Conservation (phyloP, 2,113 vertebrate species). For the Chitala chitala region DNA sequence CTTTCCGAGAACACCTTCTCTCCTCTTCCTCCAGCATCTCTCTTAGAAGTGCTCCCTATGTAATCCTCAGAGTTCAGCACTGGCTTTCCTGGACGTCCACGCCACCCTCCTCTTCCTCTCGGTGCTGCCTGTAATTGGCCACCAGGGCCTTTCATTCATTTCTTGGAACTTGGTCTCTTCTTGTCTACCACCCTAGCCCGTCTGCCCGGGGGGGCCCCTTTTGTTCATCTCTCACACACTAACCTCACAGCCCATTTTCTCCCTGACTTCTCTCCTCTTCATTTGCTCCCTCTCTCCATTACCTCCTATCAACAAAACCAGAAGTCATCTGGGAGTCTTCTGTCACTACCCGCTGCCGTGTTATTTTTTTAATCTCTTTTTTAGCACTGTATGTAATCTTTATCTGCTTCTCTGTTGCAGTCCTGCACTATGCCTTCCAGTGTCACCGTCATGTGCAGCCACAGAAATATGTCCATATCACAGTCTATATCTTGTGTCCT, state of each 20-base stretch:
- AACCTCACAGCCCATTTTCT: background rate
- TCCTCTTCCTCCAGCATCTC: background rate
- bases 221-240: background rate
- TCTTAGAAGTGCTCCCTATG: no score
- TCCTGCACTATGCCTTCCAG: background rate
- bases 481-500: background rate
- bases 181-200: background rate
- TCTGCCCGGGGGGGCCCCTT: background rate
- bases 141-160: slow-evolving; percentile 10
- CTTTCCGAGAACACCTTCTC: background rate
- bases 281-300: background rate
- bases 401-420: background rate
- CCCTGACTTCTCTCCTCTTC: background rate
- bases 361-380: background rate
- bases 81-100: background rate
- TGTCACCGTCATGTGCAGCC: background rate
- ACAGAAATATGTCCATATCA: background rate
- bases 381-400: slow-evolving; percentile 6
- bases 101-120: background rate
- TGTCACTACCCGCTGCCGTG: background rate
- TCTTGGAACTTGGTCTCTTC: slow-evolving; percentile 3
- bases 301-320: slow-evolving; percentile 9
- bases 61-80: background rate
- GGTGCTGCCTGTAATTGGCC: background rate
- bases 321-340: slow-evolving; percentile 1